phyloP scores from a whole-genome alignment of 1,140 invertebrate species.

The Drosophila leontia region DNA sequence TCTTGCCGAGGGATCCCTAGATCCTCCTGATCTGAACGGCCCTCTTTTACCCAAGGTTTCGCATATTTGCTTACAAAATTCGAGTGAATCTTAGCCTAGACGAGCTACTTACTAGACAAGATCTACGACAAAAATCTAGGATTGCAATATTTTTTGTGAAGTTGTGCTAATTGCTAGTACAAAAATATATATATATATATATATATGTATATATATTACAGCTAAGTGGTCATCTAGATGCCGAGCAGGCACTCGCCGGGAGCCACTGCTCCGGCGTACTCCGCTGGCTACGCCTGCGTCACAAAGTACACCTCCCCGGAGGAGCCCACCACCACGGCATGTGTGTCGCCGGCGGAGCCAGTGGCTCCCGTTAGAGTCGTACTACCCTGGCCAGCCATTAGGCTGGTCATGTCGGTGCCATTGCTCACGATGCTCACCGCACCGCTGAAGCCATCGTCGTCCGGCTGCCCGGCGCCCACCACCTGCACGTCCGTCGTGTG shows the following conservation, averaged over 20 bases:
- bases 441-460: conserved; percentile 59
- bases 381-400: conserved; percentile 50
- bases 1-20: not conserved
- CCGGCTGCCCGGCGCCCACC: conserved; percentile 1
- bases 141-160: conserved; percentile 61
- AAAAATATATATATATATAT: conserved; percentile 78
- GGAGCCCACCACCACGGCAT: conserved; percentile 67
- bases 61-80: conserved; percentile 54
- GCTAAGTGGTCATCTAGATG: conserved; percentile 58
- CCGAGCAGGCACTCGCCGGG: conserved; percentile 69
- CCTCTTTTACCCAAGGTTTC: conserved; percentile 19
- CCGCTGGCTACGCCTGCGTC: conserved; percentile 80
- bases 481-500: conserved; percentile 50
- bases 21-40: not conserved
- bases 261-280: conserved; percentile 60
- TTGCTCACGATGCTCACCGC: conserved; percentile 77
- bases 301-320: conserved; percentile 76
- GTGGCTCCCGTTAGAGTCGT: conserved; percentile 20
- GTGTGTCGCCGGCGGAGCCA: conserved; percentile 50
- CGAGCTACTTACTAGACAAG: conserved; percentile 51
- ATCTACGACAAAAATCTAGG: conserved; percentile 64
- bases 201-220: conserved; percentile 49
- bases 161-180: conserved; percentile 54
- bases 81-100: conserved; percentile 55
- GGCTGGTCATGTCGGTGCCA: conserved; percentile 63